Percentiles rank a stretch among this genome's conserved stretches.
Evolutionary conservation across 1,140 invertebrate species (phyloP).

Genomic region (Stratiolaelaps scimitus): DNA sequence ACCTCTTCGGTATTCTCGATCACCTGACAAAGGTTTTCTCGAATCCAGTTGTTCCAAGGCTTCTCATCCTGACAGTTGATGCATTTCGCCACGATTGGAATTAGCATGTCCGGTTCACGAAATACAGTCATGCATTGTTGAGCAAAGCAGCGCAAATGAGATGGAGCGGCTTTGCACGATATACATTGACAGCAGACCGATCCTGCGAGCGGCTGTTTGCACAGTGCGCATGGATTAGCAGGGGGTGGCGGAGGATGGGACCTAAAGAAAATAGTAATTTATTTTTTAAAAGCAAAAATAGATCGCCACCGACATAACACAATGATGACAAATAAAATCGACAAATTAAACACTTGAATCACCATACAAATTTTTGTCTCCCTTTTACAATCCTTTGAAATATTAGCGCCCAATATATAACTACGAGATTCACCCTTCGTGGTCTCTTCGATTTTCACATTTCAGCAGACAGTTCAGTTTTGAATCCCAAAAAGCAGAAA

Average conservation of each 20-base stretch:
- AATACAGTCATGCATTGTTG: neutral
- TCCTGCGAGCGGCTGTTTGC: neutral
- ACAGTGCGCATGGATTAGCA: neutral
- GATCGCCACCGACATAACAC: too few species aligned
- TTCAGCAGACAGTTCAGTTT: too few species aligned
- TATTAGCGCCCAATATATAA: too few species aligned
- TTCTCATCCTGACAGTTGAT: neutral
- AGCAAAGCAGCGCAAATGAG: slow-evolving; percentile 16
- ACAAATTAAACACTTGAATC: too few species aligned
- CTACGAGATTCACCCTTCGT: too few species aligned
- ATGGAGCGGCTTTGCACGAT: neutral
- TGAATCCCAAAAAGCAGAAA: too few species aligned
- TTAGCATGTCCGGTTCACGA: slow-evolving; percentile 17
- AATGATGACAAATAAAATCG: too few species aligned
- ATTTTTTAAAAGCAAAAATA: neutral
- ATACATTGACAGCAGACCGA: slow-evolving; percentile 10
- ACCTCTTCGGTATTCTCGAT: slow-evolving; percentile 4
- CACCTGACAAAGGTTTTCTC: slow-evolving; percentile 16
- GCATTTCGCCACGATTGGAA: neutral
- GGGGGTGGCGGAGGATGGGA: neutral
- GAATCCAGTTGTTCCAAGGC: slow-evolving; percentile 16
- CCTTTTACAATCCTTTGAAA: too few species aligned
- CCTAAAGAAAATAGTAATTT: neutral
- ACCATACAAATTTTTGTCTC: too few species aligned
- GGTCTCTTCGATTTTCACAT: too few species aligned